Conservation (phyloP, 1,140 invertebrate species). For the Euura saliciscinereae region DNA sequence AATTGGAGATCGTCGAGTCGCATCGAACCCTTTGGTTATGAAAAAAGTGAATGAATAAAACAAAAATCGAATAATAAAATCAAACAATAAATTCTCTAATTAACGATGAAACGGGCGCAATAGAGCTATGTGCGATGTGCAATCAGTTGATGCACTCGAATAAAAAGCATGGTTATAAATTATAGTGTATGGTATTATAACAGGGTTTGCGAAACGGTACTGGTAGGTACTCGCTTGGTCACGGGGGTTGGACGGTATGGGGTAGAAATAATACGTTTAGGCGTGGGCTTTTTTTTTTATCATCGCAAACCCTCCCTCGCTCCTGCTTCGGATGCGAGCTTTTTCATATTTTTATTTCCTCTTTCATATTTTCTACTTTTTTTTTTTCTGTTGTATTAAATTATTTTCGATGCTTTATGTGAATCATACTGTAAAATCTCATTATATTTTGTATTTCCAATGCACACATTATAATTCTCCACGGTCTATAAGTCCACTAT, state of each 20-base stretch:
- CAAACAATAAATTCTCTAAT: background rate
- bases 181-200: slow-evolving; percentile 2
- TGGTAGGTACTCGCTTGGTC: background rate
- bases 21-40: too few relatives aligned
- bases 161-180: slow-evolving; percentile 7
- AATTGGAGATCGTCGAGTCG: background rate
- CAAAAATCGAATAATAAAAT: background rate
- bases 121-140: too few relatives aligned
- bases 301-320: slow-evolving; percentile 16
- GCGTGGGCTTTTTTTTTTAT: slow-evolving; percentile 51
- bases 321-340: too few relatives aligned
- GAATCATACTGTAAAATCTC: slow-evolving; percentile 59
- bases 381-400: slow-evolving; percentile 18
- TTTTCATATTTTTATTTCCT: too few relatives aligned
- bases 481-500: too few relatives aligned
- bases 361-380: slow-evolving; percentile 13
- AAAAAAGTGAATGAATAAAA: too few relatives aligned
- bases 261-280: slow-evolving; percentile 57
- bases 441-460: slow-evolving; percentile 51
- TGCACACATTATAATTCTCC: slow-evolving; percentile 46
- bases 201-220: background rate
- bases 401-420: slow-evolving; percentile 58
- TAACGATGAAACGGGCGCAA: background rate
- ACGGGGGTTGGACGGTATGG: slow-evolving; percentile 17
- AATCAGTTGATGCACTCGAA: background rate